Conservation (phyloP, 1,140 invertebrate genomes). For the Brachionus rubens region DNA sequence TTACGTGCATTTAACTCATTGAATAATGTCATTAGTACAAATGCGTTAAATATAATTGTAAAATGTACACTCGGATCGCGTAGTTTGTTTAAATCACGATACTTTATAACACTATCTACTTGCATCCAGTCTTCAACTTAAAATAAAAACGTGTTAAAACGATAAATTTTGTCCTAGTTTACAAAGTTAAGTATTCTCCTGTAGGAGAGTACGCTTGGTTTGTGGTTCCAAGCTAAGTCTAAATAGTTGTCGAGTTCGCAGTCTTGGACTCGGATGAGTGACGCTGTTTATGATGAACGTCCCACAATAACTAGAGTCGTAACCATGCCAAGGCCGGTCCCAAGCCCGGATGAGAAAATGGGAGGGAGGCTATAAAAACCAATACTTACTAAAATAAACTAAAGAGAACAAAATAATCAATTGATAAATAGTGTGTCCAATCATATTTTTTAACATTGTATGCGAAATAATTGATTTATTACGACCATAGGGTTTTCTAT, state of each 20-base stretch:
- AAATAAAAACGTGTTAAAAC: too few species aligned
- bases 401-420: conserved; percentile 25
- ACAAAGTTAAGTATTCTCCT: too few species aligned
- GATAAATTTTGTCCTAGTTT: too few species aligned
- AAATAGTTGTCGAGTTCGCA: too few species aligned
- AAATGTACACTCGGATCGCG: conserved; percentile 87
- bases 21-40: conserved; percentile 99
- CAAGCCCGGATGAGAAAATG: too few species aligned
- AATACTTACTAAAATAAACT: conserved; percentile 6
- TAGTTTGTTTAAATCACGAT: conserved; percentile 55
- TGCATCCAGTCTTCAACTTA: conserved; percentile 74
- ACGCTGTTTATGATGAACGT: too few species aligned
- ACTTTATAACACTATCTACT: conserved; percentile 76
- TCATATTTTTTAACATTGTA: conserved; percentile 42
- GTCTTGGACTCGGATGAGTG: too few species aligned
- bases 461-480: conserved; percentile 45
- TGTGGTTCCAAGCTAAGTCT: too few species aligned
- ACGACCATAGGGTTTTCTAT: conserved; percentile 47
- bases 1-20: conserved; percentile 99
- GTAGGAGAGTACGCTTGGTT: too few species aligned
- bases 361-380: too few species aligned
- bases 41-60: conserved; percentile 98
- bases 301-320: too few species aligned
- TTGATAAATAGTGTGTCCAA: conserved; percentile 46
- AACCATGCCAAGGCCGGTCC: too few species aligned